Evolutionary conservation across 1,140 invertebrate genomes (phyloP), one percentile per base, ranked within the genome.

Genomic region (Acyrthosiphon pisum): DNA sequence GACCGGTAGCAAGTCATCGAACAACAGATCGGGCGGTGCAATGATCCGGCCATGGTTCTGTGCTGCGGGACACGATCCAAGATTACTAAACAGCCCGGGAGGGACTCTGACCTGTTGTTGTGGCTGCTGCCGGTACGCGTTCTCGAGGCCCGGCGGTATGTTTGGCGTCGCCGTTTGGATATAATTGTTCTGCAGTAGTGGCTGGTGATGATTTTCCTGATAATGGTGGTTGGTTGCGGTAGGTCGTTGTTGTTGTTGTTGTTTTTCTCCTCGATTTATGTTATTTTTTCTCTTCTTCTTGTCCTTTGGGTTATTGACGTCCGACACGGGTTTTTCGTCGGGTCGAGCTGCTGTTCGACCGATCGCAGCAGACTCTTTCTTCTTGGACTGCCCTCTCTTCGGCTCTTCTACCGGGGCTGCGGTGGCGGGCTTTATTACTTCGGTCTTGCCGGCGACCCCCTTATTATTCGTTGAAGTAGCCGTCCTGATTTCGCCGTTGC

Each of bases 1-100:
- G 1, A 95, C 95, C 1, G 98, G 98, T 92, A 96, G 96, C 1
- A 96, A 95, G 94, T 97, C 98, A 6, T 94, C 94, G 96, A 30
- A 86, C 9, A 81, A 53, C 46, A 93, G 20, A 22, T 81, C 91
- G 3, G 91, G 91, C 30, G 91, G 91, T 0, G 81, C 91, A 86
- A 86, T 93, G n/a, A 93, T 41, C 20, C 26, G 44, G n/a, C 6
- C 30, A n/a, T 76, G 60, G 60, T 76, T 76, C 14, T n/a, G 60
- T 4, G 60, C 60, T n/a, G 60, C 60, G 18, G 30, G n/a, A 1
- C 30, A 76, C 6, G 60, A 30, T 18, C 60, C 60, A 6, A 30
- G 60, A 1, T 35, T 76, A 76, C 60, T 30, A 0, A 30, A 76
- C 4, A 93, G 30, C 30, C 91, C 91, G 23, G 91, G 91, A 11